These are phyloP conservation scores for Malurus leucopterus DNA, from an alignment of 2,797 vertebrate genomes.

Conservation along the genomic window DNA sequence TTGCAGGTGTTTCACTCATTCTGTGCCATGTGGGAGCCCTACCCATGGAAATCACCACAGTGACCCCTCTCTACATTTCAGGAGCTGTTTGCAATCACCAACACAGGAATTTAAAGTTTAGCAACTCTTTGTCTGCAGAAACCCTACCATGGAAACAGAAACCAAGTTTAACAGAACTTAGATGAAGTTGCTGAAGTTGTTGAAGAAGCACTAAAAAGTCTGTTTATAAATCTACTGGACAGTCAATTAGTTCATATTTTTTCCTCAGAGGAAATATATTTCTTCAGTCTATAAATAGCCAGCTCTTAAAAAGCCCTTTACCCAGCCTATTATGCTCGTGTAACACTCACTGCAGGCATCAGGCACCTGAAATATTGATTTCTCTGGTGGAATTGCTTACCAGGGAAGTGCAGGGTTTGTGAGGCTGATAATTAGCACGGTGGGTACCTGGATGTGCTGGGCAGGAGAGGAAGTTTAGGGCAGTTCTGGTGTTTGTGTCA, in stretches of 20 bases:
- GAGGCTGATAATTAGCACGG: not conserved
- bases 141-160: not conserved
- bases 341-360: not conserved
- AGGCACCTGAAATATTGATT: not conserved
- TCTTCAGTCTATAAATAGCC: conserved; percentile 15
- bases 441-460: not conserved
- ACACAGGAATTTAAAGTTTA: not conserved
- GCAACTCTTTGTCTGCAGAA: not conserved
- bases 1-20: not conserved
- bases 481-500: not conserved
- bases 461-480: not conserved
- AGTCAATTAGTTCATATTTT: conserved; percentile 11
- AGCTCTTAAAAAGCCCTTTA: conserved; percentile 8
- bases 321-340: not conserved
- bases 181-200: not conserved
- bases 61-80: not conserved
- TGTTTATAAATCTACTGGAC: conserved; percentile 25
- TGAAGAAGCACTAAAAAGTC: not conserved
- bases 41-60: not conserved
- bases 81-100: not conserved
- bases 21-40: rapidly evolving
- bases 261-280: not conserved
- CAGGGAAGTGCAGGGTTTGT: not conserved
- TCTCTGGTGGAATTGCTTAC: not conserved
- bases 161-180: not conserved